phyloP scores from a whole-genome alignment of 2,797 vertebrate species.

The Acrossocheilus wenchowensis region DNA sequence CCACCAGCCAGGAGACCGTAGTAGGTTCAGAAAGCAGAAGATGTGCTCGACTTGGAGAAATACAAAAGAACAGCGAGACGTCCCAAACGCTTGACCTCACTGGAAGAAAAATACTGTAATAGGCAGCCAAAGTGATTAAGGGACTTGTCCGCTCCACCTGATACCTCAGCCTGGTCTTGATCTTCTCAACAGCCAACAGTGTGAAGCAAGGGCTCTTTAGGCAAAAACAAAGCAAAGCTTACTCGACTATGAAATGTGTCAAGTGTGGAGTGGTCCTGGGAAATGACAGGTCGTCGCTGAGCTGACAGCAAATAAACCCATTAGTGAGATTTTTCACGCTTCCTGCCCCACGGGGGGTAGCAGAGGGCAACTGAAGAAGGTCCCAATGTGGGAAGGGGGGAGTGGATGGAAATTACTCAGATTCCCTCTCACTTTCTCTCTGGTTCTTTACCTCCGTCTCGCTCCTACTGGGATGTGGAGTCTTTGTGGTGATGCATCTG shows the following conservation, averaged over 20 bases:
- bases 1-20: constrained; percentile 40
- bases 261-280: constrained; percentile 78
- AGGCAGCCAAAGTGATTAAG: constrained; percentile 55
- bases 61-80: constrained; percentile 13
- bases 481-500: constrained; percentile 48
- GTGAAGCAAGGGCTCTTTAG: constrained; percentile 66
- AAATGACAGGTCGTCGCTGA: constrained; percentile 80
- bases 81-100: constrained; percentile 34
- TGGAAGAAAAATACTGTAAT: constrained; percentile 34
- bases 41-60: constrained; percentile 21
- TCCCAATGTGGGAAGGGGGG: constrained; percentile 71
- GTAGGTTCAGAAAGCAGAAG: constrained; percentile 5
- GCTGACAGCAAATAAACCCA: constrained; percentile 87
- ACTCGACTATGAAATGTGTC: constrained; percentile 84
- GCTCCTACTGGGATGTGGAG: constrained; percentile 20
- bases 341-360: constrained; percentile 79
- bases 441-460: constrained; percentile 57
- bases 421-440: constrained; percentile 65
- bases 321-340: constrained; percentile 85
- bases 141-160: constrained; percentile 57
- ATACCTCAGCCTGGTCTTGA: constrained; percentile 67
- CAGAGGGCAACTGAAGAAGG: constrained; percentile 65
- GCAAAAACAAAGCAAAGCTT: constrained; percentile 73
- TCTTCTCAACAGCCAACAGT: constrained; percentile 65
- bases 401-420: constrained; percentile 63